Evolutionary conservation across 1,140 invertebrate species (phyloP), one percentile per base, ranked within the genome.

Genomic region (Caenorhabditis tropicalis): DNA sequence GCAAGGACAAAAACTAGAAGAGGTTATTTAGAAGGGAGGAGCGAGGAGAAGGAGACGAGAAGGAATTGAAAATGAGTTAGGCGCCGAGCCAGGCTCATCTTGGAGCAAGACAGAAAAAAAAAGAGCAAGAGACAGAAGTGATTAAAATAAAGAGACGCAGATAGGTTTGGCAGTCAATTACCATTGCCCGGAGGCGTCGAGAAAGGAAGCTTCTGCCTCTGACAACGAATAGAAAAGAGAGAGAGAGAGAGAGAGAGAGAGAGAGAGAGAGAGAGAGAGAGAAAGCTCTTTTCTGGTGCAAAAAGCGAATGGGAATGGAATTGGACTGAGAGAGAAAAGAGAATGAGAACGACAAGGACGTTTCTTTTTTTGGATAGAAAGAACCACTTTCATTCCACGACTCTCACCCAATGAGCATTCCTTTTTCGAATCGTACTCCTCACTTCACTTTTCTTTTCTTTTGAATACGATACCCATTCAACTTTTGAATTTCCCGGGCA

Each of bases 1-100:
- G 65, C 33, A 27, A 74, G 36, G 65, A 31, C 36, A 31, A 74
- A 56, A 74, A 74, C 65, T 33, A 74, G 65, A 74, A 74, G 65
- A 74, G 65, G 65, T 74, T 74, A 74, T 74, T 74, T 74, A 74
- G 65, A 74, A 74, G 24, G 12, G n/a, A 10, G 65, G 10, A 29
- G 21, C 15, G 24, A 46, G 43, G 65, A 56, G 24, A 24, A 6
- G 10, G 53, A 56, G 53, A 56, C 49, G 49, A 65, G 58, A 65
- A 74, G 36, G 36, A 43, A 74, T 74, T 74, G 65, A 74, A 74
- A 74, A 74, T 74, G 65, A 74, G 65, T 74, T 74, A 74, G 65
- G 65, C 65, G 65, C 65, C 65, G 65, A 74, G 65, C 65, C 65
- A 74, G 65, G 65, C 65, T 74, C 65, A 74, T 74, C 65, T 74